Base-by-base conservation (phyloP, 2,888 invertebrate species). In the Rhaphigaster nebulosa region DNA sequence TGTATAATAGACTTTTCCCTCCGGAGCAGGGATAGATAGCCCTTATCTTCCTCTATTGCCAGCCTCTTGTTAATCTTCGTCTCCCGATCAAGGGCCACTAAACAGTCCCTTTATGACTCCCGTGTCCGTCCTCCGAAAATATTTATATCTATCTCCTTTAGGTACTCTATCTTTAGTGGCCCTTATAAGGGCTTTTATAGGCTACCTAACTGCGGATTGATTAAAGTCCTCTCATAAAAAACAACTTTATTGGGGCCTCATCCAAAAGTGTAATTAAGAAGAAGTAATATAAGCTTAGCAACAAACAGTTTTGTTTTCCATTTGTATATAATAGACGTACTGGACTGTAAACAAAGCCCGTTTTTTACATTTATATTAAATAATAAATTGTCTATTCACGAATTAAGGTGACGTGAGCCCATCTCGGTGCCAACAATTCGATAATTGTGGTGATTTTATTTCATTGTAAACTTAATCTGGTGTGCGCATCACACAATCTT, bases 1-100 rank as follows among this genome's bases (percentile, higher is more conserved):
- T 65, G 60, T 65, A 65, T 65, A 65, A 65, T 65, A 65, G 60
- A 65, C 60, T 65, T 65, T 65, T 65, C 60, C 60, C n/a, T 65
- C 60, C 60, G 29, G 60, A 65, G n/a, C 12, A 29, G 4, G 15
- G n/a, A n/a, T n/a, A 65, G n/a, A n/a, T n/a, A n/a, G 60, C 60
- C 12, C 60, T 65, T 65, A 65, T 65, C 60, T 65, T 13, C 60
- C 13, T 12, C 29, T 45, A 45, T 45, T 45, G 10, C 45, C 45
- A 45, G 45, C 45, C 45, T 45, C 60, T 65, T 65, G 60, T 65
- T 65, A 65, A 65, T 65, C 60, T 65, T 65, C n/a, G 12, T 29
- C 60, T 65, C 60, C 60, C 60, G n/a, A 65, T 65, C 60, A 29
- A 65, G 12, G 60, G n/a, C n/a, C 45, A 65, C 60, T 65, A 65